Evolutionary conservation across 2,888 invertebrate species (phyloP), one percentile per base, ranked within the genome.

Genomic region (Sabatieria punctata): DNA sequence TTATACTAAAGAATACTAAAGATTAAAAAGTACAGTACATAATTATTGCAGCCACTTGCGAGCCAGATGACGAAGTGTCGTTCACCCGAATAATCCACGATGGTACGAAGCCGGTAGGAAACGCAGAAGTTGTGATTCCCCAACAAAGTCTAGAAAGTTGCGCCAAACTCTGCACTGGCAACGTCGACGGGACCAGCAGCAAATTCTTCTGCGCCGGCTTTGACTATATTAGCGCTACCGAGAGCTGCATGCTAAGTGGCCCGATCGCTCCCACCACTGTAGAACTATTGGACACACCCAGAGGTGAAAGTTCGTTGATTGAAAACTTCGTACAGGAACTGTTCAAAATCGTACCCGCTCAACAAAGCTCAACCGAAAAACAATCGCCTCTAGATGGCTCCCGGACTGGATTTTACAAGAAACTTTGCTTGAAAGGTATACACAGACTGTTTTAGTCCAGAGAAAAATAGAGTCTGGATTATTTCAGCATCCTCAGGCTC

Each of bases 341-440:
- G n/a, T n/a, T n/a, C n/a, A n/a, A n/a, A n/a, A n/a, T n/a, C n/a
- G n/a, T n/a, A n/a, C n/a, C n/a, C n/a, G n/a, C n/a, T n/a, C n/a
- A n/a, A n/a, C n/a, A n/a, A n/a, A n/a, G n/a, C n/a, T n/a, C n/a
- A n/a, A n/a, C n/a, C n/a, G n/a, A n/a, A n/a, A n/a, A n/a, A n/a
- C n/a, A n/a, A n/a, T n/a, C n/a, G n/a, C n/a, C n/a, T n/a, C n/a
- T n/a, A n/a, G n/a, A n/a, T n/a, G n/a, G n/a, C n/a, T n/a, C n/a
- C 19, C 15, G 13, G 15, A 37, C 44, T n/a, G 44, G 44, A 25
- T 44, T 44, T 15, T 44, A 44, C 44, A 15, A 37, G 25, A 44
- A 44, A 21, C 22, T 37, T 11, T 44, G 44, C 23, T 19, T 44
- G 15, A 35, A 26, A 37, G 44, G 44, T 44, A 24, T 2, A 24